Base-by-base conservation (phyloP, 2,113 vertebrate genomes). In the Thamnophis sirtalis region DNA sequence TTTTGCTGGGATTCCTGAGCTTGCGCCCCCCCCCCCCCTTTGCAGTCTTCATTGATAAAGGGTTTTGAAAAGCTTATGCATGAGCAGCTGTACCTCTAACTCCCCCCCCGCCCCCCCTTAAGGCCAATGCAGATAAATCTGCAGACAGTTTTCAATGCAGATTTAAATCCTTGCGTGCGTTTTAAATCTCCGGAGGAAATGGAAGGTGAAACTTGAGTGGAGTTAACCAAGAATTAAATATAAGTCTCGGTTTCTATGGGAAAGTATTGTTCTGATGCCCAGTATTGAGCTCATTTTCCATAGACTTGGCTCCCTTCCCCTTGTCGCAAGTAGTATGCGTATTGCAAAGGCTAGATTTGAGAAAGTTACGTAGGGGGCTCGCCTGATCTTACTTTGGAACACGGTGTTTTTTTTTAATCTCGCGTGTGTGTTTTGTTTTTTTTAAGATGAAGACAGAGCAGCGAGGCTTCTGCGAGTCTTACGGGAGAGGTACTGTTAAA, bases 1-100 rank as follows among this genome's bases (percentile, higher is more conserved):
- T 96, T 97, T 95, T 97, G 96, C 95, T 97, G 93, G 97, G 96
- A 97, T 97, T 96, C 96, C 97, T 89, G 92, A 96, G 96, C 96
- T 87, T 53, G 28, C 9, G 8, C 26, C 3, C 26, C 38, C 93
- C 95, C 95, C 96, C 96, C 92, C 96, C 96, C 97, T 96, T 97
- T 97, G 97, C 95, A 96, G 95, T 95, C 96, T 96, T 96, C 92
- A 93, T 94, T 26, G 96, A 96, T 94, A 96, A 95, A 96, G 96
- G 97, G 96, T 95, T 96, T 87, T 63, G 96, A n/a, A 17, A 95
- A 96, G 96, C 94, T 94, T 96, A 95, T 96, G 95, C 96, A 91
- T 94, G 95, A 91, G 93, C 88, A 93, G 28, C 95, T 93, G 95
- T 94, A 50, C 19, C 58, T 3, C 6, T 43, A 43, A 43, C 43